Conservation (phyloP, 2,113 vertebrate genomes). For the Cynoglossus semilaevis region DNA sequence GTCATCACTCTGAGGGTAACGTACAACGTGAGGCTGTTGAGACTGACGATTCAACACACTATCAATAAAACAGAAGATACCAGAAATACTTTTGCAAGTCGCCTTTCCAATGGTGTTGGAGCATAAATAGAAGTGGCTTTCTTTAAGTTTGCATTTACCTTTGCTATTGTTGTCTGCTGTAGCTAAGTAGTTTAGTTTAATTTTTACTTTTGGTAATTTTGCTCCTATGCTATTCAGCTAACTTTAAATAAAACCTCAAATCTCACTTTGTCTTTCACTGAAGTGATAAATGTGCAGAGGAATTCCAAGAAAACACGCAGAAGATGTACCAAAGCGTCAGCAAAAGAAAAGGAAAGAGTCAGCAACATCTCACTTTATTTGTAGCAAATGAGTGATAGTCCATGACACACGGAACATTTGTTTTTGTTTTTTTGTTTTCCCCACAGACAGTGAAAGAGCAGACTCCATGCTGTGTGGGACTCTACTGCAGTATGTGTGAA, state of each 20-base stretch:
- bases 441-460: neutral
- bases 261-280: slow-evolving; percentile 4
- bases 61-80: no score
- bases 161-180: no score
- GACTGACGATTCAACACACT: no score
- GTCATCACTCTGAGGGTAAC: neutral
- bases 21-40: no score
- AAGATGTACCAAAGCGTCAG: slow-evolving; percentile 6
- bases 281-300: slow-evolving; percentile 61
- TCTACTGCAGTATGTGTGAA: slow-evolving; percentile 65
- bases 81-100: no score
- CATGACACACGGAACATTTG: no score
- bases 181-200: no score
- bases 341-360: slow-evolving; percentile 17
- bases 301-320: slow-evolving; percentile 24
- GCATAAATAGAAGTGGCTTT: no score
- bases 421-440: neutral
- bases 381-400: no score
- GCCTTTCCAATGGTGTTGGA: no score
- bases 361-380: neutral
- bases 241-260: neutral
- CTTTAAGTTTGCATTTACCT: no score
- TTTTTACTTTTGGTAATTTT: no score
- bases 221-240: neutral
- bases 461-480: slow-evolving; percentile 26